Percentiles rank a stretch among this genome's conserved stretches.
These are phyloP conservation scores for Macrochelys suwanniensis DNA, from an alignment of 2,797 vertebrate species.

Conservation along the genomic window DNA sequence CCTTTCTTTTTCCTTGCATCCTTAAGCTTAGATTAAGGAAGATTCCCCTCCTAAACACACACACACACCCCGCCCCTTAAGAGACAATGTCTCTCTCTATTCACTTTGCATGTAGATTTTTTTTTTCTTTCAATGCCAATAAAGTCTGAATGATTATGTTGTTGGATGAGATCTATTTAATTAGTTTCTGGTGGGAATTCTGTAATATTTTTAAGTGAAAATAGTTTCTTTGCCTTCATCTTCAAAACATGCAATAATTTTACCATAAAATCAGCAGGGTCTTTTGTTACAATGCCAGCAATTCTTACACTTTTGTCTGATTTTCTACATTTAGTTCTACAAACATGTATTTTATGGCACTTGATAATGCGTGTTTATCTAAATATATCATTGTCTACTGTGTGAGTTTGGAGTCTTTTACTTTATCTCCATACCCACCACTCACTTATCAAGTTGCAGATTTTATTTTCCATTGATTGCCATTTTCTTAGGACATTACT, in stretches of 20 bases:
- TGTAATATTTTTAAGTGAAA: neutral
- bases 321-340: neutral
- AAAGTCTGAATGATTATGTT: neutral
- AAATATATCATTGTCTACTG: neutral
- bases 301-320: neutral
- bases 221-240: neutral
- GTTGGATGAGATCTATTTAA: neutral
- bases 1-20: neutral
- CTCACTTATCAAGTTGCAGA: neutral
- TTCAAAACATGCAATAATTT: neutral
- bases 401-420: neutral
- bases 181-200: neutral
- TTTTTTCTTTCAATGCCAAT: neutral
- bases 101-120: neutral
- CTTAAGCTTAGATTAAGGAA: neutral
- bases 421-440: neutral
- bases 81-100: constrained; percentile 18
- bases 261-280: neutral
- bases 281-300: neutral
- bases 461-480: neutral
- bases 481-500: neutral
- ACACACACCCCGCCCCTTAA: neutral
- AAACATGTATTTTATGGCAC: neutral
- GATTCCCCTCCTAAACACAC: neutral
- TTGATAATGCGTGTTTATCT: neutral